Base-by-base conservation (phyloP, 2,888 invertebrate genomes). In the Urechis unicinctus region DNA sequence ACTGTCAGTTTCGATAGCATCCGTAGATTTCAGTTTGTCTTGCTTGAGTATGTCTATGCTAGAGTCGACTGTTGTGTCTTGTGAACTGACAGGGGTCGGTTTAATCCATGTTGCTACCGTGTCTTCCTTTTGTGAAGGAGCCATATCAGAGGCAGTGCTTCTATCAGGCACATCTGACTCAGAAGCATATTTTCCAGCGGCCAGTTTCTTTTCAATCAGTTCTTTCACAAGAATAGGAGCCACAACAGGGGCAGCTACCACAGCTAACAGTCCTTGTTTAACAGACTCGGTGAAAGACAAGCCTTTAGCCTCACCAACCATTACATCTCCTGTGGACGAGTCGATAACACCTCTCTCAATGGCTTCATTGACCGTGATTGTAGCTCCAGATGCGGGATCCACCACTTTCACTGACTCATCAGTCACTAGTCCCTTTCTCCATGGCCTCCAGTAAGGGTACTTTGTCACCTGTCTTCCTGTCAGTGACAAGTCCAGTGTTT, bases 291-390 rank as follows among this genome's bases (percentile, higher is more conserved):
- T 30, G n/a, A 2, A 1, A 22, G 42, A 25, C 48, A 31, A 48
- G 30, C 45, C 26, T 30, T n/a, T n/a, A n/a, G n/a, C n/a, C n/a
- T n/a, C n/a, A n/a, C n/a, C 45, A 28, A 55, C 49, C 31, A 48
- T 44, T n/a, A 59, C 50, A 13, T 60, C 45, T 21, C 61, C 62
- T 25, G 59, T 60, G 31, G 47, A 57, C 45, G 89, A 88, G 79
- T 94, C 92, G 41, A 86, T 83, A 51, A 94, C 59, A 21, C 71
- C 70, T 55, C 61, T 61, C 22, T 64, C 62, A 17, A 96, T 82
- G 41, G 95, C 94, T 77, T 90, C 86, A 66, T 83, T 82, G 59
- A 95, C 82, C 2, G 91, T 89, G 48, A 96, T 81, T 21, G 52
- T 49, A 13, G 47, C 42, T 48, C 63, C 63, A 57, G 84, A 87